A percentile compares a stretch with the other conserved stretches of the same genome.
These are phyloP conservation scores for Rhabdornis inornatus DNA, from an alignment of 2,113 vertebrate genomes.

Conservation along the genomic window DNA sequence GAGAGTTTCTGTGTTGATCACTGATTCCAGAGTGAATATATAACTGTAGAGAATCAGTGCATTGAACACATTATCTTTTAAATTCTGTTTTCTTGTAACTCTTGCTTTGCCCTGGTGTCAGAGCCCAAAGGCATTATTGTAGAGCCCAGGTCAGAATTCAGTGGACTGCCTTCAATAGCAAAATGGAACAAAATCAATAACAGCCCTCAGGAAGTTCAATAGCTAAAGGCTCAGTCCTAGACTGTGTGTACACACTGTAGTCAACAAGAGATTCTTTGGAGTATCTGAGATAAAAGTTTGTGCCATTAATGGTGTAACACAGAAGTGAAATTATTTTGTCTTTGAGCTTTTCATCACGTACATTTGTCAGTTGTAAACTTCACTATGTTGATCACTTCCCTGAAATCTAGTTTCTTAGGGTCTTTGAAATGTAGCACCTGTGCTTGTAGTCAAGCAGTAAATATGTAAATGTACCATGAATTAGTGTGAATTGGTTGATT, in stretches of 20 bases:
- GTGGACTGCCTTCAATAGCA: neutral
- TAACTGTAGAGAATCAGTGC: neutral
- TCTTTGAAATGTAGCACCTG: neutral
- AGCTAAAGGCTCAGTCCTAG: neutral
- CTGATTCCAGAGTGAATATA: conserved; percentile 13
- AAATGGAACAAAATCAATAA: neutral
- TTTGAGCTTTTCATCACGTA: neutral
- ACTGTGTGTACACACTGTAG: neutral
- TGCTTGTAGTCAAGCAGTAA: neutral
- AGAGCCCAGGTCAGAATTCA: neutral
- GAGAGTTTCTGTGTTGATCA: conserved; percentile 13
- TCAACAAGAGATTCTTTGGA: neutral
- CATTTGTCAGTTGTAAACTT: neutral
- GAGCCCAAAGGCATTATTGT: neutral
- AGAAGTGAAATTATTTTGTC: neutral
- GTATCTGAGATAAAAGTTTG: neutral
- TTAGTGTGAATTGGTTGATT: neutral
- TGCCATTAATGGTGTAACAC: neutral
- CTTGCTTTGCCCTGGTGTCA: neutral
- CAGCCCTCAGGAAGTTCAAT: neutral
- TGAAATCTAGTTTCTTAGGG: neutral
- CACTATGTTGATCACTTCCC: neutral
- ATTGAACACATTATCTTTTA: neutral
- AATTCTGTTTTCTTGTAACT: neutral
- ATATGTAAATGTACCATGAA: neutral